These are phyloP conservation scores for Xiphophorus hellerii DNA, from an alignment of 2,113 vertebrate genomes.

Conservation along the genomic window DNA sequence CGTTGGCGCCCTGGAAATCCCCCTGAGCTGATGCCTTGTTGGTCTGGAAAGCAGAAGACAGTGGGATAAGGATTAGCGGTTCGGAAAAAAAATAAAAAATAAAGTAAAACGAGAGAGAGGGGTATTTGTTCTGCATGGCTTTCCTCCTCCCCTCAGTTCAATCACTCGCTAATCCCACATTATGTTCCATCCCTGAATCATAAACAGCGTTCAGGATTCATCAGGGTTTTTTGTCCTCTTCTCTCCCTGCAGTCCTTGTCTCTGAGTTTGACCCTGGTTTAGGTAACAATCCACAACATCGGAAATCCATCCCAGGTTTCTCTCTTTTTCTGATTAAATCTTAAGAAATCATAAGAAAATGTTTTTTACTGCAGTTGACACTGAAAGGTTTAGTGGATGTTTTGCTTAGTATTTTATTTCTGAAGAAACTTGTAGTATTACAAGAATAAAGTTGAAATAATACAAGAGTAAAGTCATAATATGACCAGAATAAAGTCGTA, in stretches of 20 bases:
- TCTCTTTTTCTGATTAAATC: conserved; percentile 78
- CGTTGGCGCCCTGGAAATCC: conserved; percentile 84
- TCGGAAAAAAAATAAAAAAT: not conserved
- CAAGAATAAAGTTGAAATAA: too few relatives aligned
- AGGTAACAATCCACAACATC: conserved; percentile 56
- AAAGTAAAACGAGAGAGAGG: conserved; percentile 21
- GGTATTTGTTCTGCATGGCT: conserved; percentile 45
- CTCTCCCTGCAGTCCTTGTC: conserved; percentile 24
- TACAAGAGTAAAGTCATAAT: too few relatives aligned
- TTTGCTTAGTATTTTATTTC: conserved; percentile 41
- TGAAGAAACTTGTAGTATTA: too few relatives aligned
- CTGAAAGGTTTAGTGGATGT: conserved; percentile 46
- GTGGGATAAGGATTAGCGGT: conserved; percentile 44
- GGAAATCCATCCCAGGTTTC: conserved; percentile 66
- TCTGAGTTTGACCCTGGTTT: conserved; percentile 53
- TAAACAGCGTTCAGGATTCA: conserved; percentile 21
- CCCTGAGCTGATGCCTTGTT: conserved; percentile 89
- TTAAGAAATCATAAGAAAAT: conserved; percentile 41
- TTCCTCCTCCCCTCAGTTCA: conserved; percentile 40
- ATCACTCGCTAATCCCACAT: conserved; percentile 37
- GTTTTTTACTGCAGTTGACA: not conserved
- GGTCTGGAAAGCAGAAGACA: conserved; percentile 76
- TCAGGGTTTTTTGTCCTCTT: conserved; percentile 25
- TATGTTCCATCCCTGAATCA: conserved; percentile 38
- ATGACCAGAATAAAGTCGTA: too few relatives aligned